Percentiles rank a stretch among this genome's conserved stretches.
Evolutionary conservation across 2,113 vertebrate species (phyloP).

Genomic region (Barnardius zonarius): DNA sequence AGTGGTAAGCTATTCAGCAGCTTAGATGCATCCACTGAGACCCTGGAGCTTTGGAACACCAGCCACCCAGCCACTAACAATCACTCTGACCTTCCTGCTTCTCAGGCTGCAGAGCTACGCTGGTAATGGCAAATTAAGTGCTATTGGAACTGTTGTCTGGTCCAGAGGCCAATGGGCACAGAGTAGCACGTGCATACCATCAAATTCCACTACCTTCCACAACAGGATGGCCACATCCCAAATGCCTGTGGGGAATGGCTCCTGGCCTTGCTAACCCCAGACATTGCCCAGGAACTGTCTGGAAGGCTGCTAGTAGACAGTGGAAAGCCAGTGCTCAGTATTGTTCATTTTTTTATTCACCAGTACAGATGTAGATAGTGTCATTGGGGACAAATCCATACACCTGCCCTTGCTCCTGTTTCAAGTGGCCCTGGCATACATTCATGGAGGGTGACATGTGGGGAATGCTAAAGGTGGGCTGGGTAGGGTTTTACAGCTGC

Average conservation of each 20-base stretch:
- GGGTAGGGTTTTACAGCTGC: not conserved
- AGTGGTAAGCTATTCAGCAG: not conserved
- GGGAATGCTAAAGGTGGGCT: not conserved
- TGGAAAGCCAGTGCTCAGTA: not conserved
- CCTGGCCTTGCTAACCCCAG: not conserved
- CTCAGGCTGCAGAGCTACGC: not conserved
- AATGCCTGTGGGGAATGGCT: not conserved
- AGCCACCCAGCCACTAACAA: not conserved
- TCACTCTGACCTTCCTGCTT: not conserved
- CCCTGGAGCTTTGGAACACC: not conserved
- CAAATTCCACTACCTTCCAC: not conserved
- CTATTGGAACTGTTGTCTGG: not conserved
- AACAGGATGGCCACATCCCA: not conserved
- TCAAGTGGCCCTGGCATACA: not conserved
- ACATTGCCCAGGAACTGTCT: not conserved
- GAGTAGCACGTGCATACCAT: not conserved
- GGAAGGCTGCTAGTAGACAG: not conserved
- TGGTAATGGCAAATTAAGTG: not conserved
- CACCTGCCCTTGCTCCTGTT: not conserved
- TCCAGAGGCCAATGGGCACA: not conserved
- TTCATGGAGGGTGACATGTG: not conserved
- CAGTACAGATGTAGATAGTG: not conserved
- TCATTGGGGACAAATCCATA: not conserved
- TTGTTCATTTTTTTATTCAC: not conserved
- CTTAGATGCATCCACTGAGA: not conserved